A percentile compares a stretch with the other conserved stretches of the same genome.
phyloP scores from a whole-genome alignment of 1,140 invertebrate species.

The Helicorthomorpha holstii region DNA sequence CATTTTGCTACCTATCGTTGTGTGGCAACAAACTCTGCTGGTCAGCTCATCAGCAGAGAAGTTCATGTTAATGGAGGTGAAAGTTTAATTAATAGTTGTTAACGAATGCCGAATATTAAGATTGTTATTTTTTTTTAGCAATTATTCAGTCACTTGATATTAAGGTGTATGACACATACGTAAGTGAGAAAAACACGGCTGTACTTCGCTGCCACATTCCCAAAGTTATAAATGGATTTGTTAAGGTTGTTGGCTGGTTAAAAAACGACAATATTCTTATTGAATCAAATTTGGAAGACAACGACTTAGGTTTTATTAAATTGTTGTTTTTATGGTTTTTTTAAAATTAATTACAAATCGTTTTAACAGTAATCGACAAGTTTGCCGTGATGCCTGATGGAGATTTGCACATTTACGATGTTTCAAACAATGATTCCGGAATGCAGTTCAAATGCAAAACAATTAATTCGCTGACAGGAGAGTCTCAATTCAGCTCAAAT shows the following conservation, averaged over 20 bases:
- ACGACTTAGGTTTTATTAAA: no score
- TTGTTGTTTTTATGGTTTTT: background rate
- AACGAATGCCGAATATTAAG: background rate
- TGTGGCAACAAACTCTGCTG: background rate
- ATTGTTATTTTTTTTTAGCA: constrained; percentile 32
- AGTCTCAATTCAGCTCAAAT: constrained; percentile 77
- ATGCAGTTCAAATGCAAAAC: constrained; percentile 69
- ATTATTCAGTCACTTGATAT: constrained; percentile 71
- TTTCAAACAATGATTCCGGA: constrained; percentile 80
- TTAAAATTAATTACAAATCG: background rate
- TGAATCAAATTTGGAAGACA: background rate
- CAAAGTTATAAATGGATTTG: background rate
- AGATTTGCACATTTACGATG: constrained; percentile 82
- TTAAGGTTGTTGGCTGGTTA: background rate
- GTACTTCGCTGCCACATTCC: constrained; percentile 33
- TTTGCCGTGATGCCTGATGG: constrained; percentile 82
- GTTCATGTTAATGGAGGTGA: background rate
- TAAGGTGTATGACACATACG: constrained; percentile 71
- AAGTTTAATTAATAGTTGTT: background rate
- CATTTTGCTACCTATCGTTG: background rate
- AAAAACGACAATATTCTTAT: constrained; percentile 2
- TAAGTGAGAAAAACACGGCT: constrained; percentile 68
- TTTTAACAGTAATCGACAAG: constrained; percentile 30
- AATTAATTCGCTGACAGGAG: constrained; percentile 78
- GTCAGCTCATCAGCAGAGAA: background rate